Percentiles rank a stretch among this genome's conserved stretches.
Conservation (phyloP, 2,888 invertebrate species). For the Chloroclysta siterata region DNA sequence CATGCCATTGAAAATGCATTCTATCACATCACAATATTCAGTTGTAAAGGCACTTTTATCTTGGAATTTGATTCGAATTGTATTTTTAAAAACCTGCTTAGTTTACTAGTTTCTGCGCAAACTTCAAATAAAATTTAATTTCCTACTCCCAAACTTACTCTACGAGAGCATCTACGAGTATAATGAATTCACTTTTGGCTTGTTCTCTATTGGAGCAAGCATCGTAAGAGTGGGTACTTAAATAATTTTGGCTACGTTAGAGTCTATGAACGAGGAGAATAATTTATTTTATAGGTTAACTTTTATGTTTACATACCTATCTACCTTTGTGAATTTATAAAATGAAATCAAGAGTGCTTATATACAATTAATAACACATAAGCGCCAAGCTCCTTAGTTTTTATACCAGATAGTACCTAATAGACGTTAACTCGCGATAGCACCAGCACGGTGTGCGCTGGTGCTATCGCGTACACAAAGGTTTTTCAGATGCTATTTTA, state of each 20-base stretch:
- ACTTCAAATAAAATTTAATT: slow-evolving; percentile 39
- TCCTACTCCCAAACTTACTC: slow-evolving; percentile 36
- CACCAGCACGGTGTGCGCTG: no score
- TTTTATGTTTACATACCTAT: not conserved
- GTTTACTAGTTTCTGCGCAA: slow-evolving; percentile 15
- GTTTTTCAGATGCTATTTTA: no score
- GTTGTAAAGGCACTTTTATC: not conserved
- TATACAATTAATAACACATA: no score
- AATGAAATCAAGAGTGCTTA: no score
- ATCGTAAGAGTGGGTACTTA: slow-evolving; percentile 20
- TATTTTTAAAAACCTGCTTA: slow-evolving; percentile 15
- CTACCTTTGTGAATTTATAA: no score
- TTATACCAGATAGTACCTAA: no score
- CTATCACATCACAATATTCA: not conserved
- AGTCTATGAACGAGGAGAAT: not conserved
- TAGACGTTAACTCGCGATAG: no score
- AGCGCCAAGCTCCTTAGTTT: no score
- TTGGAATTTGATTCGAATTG: slow-evolving; percentile 3
- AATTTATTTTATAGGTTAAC: no score
- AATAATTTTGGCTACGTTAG: slow-evolving; percentile 24
- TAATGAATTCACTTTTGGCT: slow-evolving; percentile 42
- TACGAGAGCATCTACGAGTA: slow-evolving; percentile 21
- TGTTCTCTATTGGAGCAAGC: slow-evolving; percentile 33
- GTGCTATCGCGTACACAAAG: no score
- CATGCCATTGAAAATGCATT: no score